Evolutionary conservation across 2,113 vertebrate species (phyloP).

Genomic region (Pampusana beccarii): DNA sequence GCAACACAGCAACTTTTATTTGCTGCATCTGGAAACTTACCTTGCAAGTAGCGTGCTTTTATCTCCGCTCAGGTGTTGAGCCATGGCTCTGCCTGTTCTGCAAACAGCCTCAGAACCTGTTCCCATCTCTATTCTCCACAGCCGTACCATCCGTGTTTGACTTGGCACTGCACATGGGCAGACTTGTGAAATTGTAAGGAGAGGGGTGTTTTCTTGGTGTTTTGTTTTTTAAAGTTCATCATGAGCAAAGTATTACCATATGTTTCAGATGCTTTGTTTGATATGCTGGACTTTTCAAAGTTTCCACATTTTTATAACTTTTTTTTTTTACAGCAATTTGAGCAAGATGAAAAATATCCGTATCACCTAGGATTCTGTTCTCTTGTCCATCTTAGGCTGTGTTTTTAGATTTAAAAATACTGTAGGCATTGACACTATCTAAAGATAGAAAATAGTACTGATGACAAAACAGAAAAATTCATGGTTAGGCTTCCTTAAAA

Average conservation of each 20-base stretch:
- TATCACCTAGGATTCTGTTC: background rate
- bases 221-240: background rate
- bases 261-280: slow-evolving; percentile 45
- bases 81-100: background rate
- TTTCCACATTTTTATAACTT: background rate
- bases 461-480: background rate
- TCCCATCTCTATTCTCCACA: background rate
- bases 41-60: background rate
- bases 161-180: background rate
- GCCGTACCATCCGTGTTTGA: background rate
- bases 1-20: background rate
- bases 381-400: background rate
- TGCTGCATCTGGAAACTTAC: slow-evolving; percentile 30
- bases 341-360: background rate
- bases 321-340: background rate
- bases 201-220: background rate
- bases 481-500: background rate
- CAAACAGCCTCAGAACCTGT: background rate
- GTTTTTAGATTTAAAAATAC: background rate
- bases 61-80: slow-evolving; percentile 2
- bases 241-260: background rate
- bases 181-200: background rate
- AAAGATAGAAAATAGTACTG: background rate
- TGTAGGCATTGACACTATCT: background rate
- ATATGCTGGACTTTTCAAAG: background rate